Conservation (phyloP, 2,113 vertebrate species). For the Ibidorhyncha struthersii region DNA sequence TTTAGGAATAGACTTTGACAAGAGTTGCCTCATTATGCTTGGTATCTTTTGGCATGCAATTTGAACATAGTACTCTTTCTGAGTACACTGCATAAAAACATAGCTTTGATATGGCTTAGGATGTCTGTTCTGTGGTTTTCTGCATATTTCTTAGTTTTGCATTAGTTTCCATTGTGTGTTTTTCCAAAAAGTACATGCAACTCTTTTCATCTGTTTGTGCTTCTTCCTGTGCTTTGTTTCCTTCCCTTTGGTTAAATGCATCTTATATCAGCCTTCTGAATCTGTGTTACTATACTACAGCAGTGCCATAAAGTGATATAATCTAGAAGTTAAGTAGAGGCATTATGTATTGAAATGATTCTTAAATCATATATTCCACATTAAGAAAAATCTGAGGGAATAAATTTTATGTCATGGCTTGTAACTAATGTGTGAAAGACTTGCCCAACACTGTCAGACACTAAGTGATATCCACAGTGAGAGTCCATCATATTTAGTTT, state of each 20-base stretch:
- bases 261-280: slow-evolving; percentile 53
- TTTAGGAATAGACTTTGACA: slow-evolving; percentile 5
- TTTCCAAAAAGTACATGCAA: not conserved
- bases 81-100: not conserved
- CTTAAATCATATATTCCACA: slow-evolving; percentile 21
- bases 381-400: slow-evolving; percentile 46
- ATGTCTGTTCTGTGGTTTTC: not conserved
- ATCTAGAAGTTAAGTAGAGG: slow-evolving; percentile 48
- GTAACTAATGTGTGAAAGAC: slow-evolving; percentile 13
- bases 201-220: not conserved
- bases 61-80: slow-evolving; percentile 1
- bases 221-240: slow-evolving; percentile 42
- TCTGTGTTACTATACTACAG: slow-evolving; percentile 36
- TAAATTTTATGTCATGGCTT: slow-evolving; percentile 52
- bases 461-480: slow-evolving; percentile 21
- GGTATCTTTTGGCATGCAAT: not conserved
- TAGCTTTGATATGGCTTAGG: not conserved
- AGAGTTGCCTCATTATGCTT: not conserved
- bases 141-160: not conserved
- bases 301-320: slow-evolving; percentile 34
- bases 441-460: slow-evolving; percentile 25
- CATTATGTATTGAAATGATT: slow-evolving; percentile 68
- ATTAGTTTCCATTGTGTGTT: not conserved
- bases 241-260: slow-evolving; percentile 27
- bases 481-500: slow-evolving; percentile 18